Conservation (phyloP, 1,140 invertebrate species). For the Cyphomyrmex costatus region DNA sequence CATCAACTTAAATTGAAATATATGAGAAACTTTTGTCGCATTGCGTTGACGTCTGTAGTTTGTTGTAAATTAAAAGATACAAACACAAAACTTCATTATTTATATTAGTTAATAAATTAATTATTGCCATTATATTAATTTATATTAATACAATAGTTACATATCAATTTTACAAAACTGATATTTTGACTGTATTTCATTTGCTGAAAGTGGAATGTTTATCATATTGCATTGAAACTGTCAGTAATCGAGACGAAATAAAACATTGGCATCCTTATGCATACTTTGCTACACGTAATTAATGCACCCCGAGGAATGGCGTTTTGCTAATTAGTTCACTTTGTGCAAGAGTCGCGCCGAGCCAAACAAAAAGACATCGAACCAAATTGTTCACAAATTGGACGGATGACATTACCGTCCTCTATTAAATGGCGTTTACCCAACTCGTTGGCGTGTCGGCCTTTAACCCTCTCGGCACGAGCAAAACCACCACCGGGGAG, state of each 20-base stretch:
- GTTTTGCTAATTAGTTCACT: conserved; percentile 49
- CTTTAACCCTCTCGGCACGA: conserved; percentile 74
- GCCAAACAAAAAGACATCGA: conserved; percentile 64
- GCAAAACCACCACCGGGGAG: conserved; percentile 76
- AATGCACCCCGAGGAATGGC: conserved; percentile 24
- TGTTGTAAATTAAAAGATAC: neutral
- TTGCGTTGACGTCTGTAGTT: neutral
- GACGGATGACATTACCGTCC: conserved; percentile 70
- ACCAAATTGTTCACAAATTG: conserved; percentile 55
- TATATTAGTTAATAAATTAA: conserved; percentile 18
- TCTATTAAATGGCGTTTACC: conserved; percentile 81
- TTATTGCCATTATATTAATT: neutral
- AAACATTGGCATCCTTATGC: conserved; percentile 19
- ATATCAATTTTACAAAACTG: neutral
- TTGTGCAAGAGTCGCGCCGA: conserved; percentile 38
- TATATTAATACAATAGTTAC: neutral
- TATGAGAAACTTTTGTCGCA: neutral
- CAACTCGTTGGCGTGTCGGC: conserved; percentile 74
- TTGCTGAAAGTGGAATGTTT: neutral
- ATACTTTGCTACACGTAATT: conserved; percentile 12
- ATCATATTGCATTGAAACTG: conserved; percentile 16
- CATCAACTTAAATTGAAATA: neutral
- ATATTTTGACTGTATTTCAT: neutral
- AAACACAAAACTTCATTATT: neutral
- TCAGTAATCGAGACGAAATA: neutral